Evolutionary conservation across 2,113 vertebrate genomes (phyloP).

Genomic region (Myotis brandtii): DNA sequence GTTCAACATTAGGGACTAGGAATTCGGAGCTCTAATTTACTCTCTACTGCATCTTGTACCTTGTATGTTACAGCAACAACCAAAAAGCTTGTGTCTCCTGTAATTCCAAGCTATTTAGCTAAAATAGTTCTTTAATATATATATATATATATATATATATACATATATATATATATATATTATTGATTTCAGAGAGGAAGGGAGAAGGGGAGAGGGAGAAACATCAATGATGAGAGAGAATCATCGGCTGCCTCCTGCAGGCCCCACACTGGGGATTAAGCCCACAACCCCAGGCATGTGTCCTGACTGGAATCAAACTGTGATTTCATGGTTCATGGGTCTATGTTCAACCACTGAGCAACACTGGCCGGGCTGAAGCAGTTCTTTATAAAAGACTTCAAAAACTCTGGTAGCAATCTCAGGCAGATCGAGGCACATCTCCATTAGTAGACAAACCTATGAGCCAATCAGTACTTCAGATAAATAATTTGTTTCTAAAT

Average conservation of each 20-base stretch:
- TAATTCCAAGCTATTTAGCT: not conserved
- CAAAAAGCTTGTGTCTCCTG: not conserved
- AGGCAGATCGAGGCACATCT: not conserved
- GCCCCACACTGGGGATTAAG: too few species aligned
- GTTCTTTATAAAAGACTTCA: not conserved
- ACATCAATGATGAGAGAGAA: too few species aligned
- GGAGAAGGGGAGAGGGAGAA: too few species aligned
- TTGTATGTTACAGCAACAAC: not conserved
- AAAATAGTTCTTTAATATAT: not conserved
- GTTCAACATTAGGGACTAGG: not conserved
- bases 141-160: too few species aligned
- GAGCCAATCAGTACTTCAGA: not conserved
- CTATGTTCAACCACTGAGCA: too few species aligned
- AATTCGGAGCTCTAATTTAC: not conserved
- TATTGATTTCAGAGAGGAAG: too few species aligned
- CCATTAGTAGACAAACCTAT: not conserved
- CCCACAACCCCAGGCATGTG: too few species aligned
- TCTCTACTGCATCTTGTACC: not conserved
- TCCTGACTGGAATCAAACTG: too few species aligned
- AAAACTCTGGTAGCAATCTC: not conserved
- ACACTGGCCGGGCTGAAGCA: not conserved
- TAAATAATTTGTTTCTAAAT: slow-evolving; percentile 9
- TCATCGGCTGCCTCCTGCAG: too few species aligned
- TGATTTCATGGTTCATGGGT: too few species aligned
- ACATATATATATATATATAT: too few species aligned